Percentiles rank a stretch among this genome's conserved stretches.
Conservation (phyloP, 2,888 invertebrate genomes). For the Ariolimax columbianus region DNA sequence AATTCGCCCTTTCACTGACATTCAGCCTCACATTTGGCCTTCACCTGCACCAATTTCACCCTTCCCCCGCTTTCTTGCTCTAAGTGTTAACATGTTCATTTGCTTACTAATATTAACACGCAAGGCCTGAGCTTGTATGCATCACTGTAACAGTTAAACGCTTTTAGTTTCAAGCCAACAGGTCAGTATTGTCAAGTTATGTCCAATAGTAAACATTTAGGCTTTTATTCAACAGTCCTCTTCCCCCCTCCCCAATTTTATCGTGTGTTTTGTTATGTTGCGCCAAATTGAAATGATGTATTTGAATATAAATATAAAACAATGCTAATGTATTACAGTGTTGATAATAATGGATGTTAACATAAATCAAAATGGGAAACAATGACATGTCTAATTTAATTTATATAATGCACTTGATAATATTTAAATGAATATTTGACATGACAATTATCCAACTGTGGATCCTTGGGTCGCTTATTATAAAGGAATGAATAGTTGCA, state of each 20-base stretch:
- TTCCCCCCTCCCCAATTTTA: neutral
- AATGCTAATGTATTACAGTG: too few species aligned
- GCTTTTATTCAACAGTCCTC: neutral
- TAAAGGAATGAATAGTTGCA: too few species aligned
- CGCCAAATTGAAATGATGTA: too few species aligned
- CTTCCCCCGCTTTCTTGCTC: neutral
- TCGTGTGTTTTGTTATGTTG: neutral
- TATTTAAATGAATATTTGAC: too few species aligned
- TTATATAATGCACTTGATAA: too few species aligned
- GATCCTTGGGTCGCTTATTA: too few species aligned
- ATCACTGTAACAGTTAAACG: neutral
- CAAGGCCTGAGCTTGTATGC: neutral
- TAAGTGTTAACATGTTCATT: neutral
- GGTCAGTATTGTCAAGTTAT: neutral
- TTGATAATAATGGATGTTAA: too few species aligned
- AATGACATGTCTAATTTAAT: too few species aligned
- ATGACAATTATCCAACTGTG: too few species aligned
- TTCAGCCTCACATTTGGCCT: neutral
- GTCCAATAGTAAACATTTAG: neutral
- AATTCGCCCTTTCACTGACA: neutral
- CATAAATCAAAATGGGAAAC: too few species aligned
- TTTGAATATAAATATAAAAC: too few species aligned
- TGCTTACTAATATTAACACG: neutral
- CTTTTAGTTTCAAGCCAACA: neutral
- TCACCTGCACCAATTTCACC: neutral